Conservation (phyloP, 1,140 invertebrate genomes). For the Panonychus citri region DNA sequence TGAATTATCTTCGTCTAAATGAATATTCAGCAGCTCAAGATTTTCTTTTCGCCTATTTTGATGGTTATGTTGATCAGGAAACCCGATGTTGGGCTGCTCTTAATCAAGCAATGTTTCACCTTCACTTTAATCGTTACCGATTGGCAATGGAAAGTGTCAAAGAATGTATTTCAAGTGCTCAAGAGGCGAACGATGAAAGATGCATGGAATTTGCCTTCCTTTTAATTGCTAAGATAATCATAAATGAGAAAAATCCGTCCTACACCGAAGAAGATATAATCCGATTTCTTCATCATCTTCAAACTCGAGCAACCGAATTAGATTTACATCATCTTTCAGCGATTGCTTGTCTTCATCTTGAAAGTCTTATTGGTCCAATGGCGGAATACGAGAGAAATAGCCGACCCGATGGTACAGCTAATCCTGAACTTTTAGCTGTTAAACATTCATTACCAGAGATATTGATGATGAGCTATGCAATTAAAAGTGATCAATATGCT, state of each 20-base stretch:
- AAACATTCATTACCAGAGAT: slow-evolving; percentile 9
- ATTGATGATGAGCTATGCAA: slow-evolving; percentile 6
- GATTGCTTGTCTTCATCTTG: neutral
- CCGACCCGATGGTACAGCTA: neutral
- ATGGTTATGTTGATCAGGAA: neutral
- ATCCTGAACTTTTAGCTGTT: slow-evolving; percentile 7
- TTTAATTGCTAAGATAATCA: slow-evolving; percentile 5
- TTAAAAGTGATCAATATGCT: slow-evolving; percentile 3
- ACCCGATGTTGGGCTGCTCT: slow-evolving; percentile 10
- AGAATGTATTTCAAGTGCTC: slow-evolving; percentile 11
- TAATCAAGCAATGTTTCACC: slow-evolving; percentile 8
- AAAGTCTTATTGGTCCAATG: neutral
- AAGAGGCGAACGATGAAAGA: slow-evolving; percentile 9
- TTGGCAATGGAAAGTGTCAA: slow-evolving; percentile 7
- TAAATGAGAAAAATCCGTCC: neutral
- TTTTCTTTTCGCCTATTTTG: slow-evolving; percentile 11
- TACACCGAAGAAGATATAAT: slow-evolving; percentile 4
- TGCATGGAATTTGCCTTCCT: slow-evolving; percentile 10
- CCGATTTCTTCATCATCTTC: neutral
- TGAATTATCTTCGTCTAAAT: slow-evolving; percentile 10
- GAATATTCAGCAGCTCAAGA: slow-evolving; percentile 8
- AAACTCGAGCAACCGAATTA: neutral
- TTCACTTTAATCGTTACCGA: slow-evolving; percentile 6
- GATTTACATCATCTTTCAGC: neutral
- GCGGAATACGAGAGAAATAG: neutral